phyloP scores from a whole-genome alignment of 2,797 vertebrate genomes.

The Schizopygopsis pylzovi region DNA sequence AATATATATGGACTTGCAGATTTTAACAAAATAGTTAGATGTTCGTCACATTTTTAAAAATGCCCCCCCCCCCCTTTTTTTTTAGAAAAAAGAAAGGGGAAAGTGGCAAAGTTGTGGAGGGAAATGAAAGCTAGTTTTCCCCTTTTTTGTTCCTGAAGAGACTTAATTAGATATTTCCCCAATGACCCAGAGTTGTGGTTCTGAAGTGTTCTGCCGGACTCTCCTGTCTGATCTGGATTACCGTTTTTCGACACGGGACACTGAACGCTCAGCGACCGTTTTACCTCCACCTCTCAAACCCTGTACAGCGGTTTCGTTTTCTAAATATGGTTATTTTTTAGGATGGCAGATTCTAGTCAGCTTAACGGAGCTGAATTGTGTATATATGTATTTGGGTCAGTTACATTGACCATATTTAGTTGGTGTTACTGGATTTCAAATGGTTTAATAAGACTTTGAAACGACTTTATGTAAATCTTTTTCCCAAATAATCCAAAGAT shows the following conservation, averaged over 20 bases:
- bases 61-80: conserved; percentile 7
- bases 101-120: conserved; percentile 42
- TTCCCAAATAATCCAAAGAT: conserved; percentile 80
- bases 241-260: conserved; percentile 62
- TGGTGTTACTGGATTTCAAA: conserved; percentile 84
- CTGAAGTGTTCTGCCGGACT: conserved; percentile 29
- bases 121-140: conserved; percentile 44
- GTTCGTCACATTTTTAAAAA: conserved; percentile 61
- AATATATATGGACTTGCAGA: conserved; percentile 71
- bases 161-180: conserved; percentile 58
- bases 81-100: conserved; percentile 19
- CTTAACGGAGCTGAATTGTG: conserved; percentile 82
- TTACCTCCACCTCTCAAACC: conserved; percentile 72
- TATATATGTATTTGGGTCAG: conserved; percentile 92
- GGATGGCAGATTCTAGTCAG: conserved; percentile 82
- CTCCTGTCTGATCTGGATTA: conserved; percentile 72
- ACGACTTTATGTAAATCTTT: conserved; percentile 80
- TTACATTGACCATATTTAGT: conserved; percentile 90
- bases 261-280: conserved; percentile 65
- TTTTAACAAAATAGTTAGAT: conserved; percentile 67
- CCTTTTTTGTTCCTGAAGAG: conserved; percentile 54
- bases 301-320: conserved; percentile 78
- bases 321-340: conserved; percentile 82
- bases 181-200: conserved; percentile 25
- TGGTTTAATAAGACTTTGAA: conserved; percentile 79